Evolutionary conservation across 2,888 invertebrate species (phyloP), one percentile per base, ranked within the genome.

Genomic region (Lacanobia wlatinum): DNA sequence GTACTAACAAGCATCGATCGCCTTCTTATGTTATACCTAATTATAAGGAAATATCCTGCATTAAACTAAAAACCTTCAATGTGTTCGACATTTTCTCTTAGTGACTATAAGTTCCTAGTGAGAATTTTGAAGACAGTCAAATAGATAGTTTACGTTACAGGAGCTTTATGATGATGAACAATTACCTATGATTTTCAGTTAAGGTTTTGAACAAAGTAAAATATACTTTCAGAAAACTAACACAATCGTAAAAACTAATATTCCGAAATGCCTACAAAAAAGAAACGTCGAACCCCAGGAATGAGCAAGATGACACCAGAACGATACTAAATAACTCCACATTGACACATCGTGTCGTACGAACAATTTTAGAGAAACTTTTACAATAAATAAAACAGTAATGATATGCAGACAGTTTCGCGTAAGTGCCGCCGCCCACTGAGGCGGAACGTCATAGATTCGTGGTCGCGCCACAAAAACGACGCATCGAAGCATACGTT

Each of bases 1-100:
- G 76, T 92, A 72, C 82, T 68, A 82, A 93, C 83, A 84, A 82
- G 59, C 79, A 79, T 79, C 83, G 83, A 79, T 82, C 78, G 71
- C 63, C 52, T 66, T 63, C 69, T 70, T 73, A 64, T 67, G 55
- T 67, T 70, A 67, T 67, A 78, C 60, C 56, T 79, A 73, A 83
- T 78, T 80, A 60, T 73, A 71, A 79, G 69, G 63, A 80, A 69
- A 78, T 73, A 55, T 73, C 79, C 72, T 46, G 59, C 56, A 18
- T 18, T n/a, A n/a, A n/a, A n/a, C n/a, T n/a, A n/a, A 1, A 10
- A 64, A 52, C 55, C 74, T 69, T 69, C 66, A 40, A 40, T 58
- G 14, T 52, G 4, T 34, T 61, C 28, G 23, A 16, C 52, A 52
- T 46, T 38, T 53, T 21, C 21, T 59, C 28, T 58, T 18, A 40